Base-by-base conservation (phyloP, 2,888 invertebrate genomes). In the Pecten maximus region DNA sequence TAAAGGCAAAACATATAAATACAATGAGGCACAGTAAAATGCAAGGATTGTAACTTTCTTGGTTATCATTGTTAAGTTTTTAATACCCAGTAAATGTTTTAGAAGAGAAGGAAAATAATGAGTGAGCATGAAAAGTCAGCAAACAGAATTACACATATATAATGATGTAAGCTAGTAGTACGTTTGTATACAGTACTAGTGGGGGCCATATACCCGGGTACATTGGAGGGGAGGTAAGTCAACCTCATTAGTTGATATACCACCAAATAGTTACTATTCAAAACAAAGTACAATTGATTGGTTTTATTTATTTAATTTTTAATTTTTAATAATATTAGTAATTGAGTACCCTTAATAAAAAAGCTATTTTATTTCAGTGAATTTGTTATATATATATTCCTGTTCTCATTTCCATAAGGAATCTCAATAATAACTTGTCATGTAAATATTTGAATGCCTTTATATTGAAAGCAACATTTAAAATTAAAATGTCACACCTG, bases 401-500 rank as follows among this genome's bases (percentile, higher is more conserved):
- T 74, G 74, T 35, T 74, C 12, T 28, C 28, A 28, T 35, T 74
- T 74, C 74, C 12, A 28, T 35, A 74, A 19, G n/a, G 74, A 74
- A 74, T 28, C 74, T 74, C 74, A 35, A 74, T 28, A 74, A 74
- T 10, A 74, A 28, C 8, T 74, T 28, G 60, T 74, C 35, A 74
- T 74, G 74, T 74, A 74, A 74, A 74, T 74, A 74, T 74, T 74
- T 74, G 35, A 28, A 28, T 1, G 35, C 74, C 10, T 60, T 60
- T 74, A 35, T 2, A 74, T 28, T 74, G 74, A 74, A 74, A 74
- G 74, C 74, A 35, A 74, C 74, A 74, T 74, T 74, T 28, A 28
- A 74, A 28, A 74, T 74, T 74, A 74, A 74, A 28, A 74, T 74
- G 74, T 35, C 74, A 74, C 74, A 74, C 74, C 74, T 74, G 74